Base-by-base conservation (phyloP, 2,797 vertebrate species). In the Artibeus jamaicensis region DNA sequence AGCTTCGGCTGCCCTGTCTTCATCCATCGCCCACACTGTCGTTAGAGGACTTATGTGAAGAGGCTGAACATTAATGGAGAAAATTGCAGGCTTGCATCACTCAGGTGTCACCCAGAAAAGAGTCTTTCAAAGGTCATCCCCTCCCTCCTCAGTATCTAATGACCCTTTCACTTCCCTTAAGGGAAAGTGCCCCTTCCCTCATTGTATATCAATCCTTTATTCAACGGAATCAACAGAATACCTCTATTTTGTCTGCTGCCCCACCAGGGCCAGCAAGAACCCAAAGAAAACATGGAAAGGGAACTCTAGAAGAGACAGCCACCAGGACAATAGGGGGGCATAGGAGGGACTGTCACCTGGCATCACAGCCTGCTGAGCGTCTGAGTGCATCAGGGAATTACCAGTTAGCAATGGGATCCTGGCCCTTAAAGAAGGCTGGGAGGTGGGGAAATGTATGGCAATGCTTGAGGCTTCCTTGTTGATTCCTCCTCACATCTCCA, bases 1-100 rank as follows among this genome's bases (percentile, higher is more conserved):
- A 96, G 91, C 93, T 96, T 97, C 84, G 90, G 86, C 77, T 97
- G 94, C 78, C 95, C 95, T 95, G 89, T 95, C 94, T 95, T 82
- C 62, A 76, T 94, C 95, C 71, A 86, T 92, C 18, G 6, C 96
- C 95, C 92, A 94, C 97, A 76, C 77, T 94, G 86, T 95, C 95
- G 95, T 95, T 98, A 97, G 55, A 57, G 71, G 67, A 88, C 67
- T 83, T 88, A 42, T 76, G 26, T 53, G 77, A 97, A 95, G 90
- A 91, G 94, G 62, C 84, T 95, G 94, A 83, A 93, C 96, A 82
- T 82, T 95, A 93, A 86, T 74, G 55, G 68, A 82, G 84, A 87
- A 97, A 97, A 98, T 90, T 96, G 46, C 53, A 93, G 96, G 53
- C 94, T 96, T 96, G 44, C 29, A 79, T 86, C 87, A 42, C 57